Evolutionary conservation across 2,113 vertebrate genomes (phyloP).

Genomic region (Steatornis caripensis): DNA sequence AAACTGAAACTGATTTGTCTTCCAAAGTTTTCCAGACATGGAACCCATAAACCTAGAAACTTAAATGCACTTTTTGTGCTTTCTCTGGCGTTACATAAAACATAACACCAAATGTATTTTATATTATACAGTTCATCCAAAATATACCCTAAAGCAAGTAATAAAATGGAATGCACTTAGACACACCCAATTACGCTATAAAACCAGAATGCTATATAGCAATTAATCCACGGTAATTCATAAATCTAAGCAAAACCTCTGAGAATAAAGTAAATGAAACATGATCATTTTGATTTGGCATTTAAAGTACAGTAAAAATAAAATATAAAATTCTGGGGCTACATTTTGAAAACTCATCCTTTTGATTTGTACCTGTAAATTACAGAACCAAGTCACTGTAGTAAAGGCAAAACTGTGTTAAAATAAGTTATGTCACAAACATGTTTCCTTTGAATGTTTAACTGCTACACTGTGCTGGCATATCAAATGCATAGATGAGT

Average conservation of each 20-base stretch:
- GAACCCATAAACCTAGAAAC: constrained; percentile 18
- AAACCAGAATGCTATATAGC: constrained; percentile 53
- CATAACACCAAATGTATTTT: constrained; percentile 52
- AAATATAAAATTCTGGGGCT: background rate
- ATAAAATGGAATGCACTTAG: constrained; percentile 60
- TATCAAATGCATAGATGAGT: background rate
- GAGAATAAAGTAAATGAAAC: constrained; percentile 52
- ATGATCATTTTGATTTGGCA: constrained; percentile 33
- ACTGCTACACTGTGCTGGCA: background rate
- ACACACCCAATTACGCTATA: constrained; percentile 67
- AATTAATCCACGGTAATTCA: constrained; percentile 64
- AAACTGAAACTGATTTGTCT: constrained; percentile 6
- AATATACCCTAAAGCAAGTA: constrained; percentile 61
- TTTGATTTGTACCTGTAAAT: background rate
- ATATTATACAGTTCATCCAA: constrained; percentile 42
- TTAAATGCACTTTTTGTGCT: constrained; percentile 13
- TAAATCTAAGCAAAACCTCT: constrained; percentile 52
- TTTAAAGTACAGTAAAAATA: constrained; percentile 22
- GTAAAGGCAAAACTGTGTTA: background rate
- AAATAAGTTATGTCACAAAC: constrained; percentile 2
- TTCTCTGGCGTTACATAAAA: constrained; percentile 45
- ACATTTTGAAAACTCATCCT: background rate
- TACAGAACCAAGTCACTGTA: background rate
- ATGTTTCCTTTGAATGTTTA: background rate
- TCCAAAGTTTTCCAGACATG: constrained; percentile 20